A percentile compares a stretch with the other conserved stretches of the same genome.
phyloP scores from a whole-genome alignment of 1,140 invertebrate genomes.

The Eufriesea mexicana region DNA sequence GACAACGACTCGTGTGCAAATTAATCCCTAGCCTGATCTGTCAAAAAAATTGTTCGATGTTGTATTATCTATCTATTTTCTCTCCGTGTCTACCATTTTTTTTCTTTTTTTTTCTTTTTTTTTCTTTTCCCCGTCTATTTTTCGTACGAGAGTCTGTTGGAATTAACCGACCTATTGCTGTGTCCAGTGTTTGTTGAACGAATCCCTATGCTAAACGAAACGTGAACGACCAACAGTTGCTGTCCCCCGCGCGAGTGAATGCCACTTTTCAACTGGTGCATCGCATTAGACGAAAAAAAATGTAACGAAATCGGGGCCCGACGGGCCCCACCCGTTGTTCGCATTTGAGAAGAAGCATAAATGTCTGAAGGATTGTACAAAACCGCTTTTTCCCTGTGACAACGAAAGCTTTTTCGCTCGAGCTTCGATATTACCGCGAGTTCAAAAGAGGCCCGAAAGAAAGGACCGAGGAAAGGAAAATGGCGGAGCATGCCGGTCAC shows the following conservation, averaged over 20 bases:
- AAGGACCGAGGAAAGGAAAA: neutral
- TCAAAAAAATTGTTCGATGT: neutral
- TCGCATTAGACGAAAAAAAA: neutral
- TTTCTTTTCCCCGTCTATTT: neutral
- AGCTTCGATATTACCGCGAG: neutral
- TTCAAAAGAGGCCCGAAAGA: too few relatives aligned
- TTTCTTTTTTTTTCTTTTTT: neutral
- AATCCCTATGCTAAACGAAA: neutral
- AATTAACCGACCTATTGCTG: neutral
- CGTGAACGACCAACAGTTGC: conserved; percentile 6
- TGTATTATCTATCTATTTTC: neutral
- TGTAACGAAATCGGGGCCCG: too few relatives aligned
- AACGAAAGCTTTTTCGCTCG: neutral
- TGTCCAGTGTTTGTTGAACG: neutral
- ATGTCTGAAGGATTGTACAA: neutral
- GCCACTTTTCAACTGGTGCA: conserved; percentile 19
- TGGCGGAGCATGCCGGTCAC: too few relatives aligned
- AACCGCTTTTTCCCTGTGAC: neutral
- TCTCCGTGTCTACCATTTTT: neutral
- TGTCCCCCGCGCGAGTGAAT: conserved; percentile 2
- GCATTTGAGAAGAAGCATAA: neutral
- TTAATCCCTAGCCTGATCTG: conserved; percentile 53
- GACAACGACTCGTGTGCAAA: conserved; percentile 55
- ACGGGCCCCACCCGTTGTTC: neutral
- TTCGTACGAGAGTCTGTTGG: neutral